Base-by-base conservation (phyloP, 2,888 invertebrate genomes). In the Chymomyza procnemis region DNA sequence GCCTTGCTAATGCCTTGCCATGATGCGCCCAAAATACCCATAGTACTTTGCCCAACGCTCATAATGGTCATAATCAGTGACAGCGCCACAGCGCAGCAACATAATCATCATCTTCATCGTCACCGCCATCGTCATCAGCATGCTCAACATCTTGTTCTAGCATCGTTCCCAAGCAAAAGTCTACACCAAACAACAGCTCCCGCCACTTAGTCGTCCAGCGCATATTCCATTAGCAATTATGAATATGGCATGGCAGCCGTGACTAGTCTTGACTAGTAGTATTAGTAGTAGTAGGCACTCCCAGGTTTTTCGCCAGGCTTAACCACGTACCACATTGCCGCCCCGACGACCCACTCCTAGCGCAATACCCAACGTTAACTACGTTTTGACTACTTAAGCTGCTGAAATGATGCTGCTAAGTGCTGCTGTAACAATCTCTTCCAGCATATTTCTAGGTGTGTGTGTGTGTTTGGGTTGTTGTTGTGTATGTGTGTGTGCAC, bases 201-300 rank as follows among this genome's bases (percentile, higher is more conserved):
- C 16, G 8, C 52, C 63, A 56, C 69, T 66, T 67, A 73, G 69
- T 66, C 77, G 75, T 70, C 85, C 61, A 50, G 48, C 64, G 89
- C 88, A 88, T 88, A 89, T 88, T 88, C 88, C 88, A 89, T 89
- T 89, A 89, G 88, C 87, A 89, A 89, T 88, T 89, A 89, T 85
- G 87, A 89, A 86, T 88, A 84, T 82, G 85, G 85, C 86, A 84
- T 85, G 69, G 71, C 50, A 41, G 47, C 52, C 57, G 30, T 47
- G 61, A 12, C 34, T 41, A 41, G 34, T 41, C 85, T 67, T 71
- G 82, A 81, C 82, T 81, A 81, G 72, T n/a, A n/a, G n/a, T n/a
- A n/a, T n/a, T n/a, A n/a, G n/a, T n/a, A n/a, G n/a, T n/a, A n/a
- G n/a, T 69, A 66, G 71, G 55, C 19, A 56, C 30, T 64, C 58